Evolutionary conservation across 2,113 vertebrate genomes (phyloP).

Genomic region (Hoplias malabaricus): DNA sequence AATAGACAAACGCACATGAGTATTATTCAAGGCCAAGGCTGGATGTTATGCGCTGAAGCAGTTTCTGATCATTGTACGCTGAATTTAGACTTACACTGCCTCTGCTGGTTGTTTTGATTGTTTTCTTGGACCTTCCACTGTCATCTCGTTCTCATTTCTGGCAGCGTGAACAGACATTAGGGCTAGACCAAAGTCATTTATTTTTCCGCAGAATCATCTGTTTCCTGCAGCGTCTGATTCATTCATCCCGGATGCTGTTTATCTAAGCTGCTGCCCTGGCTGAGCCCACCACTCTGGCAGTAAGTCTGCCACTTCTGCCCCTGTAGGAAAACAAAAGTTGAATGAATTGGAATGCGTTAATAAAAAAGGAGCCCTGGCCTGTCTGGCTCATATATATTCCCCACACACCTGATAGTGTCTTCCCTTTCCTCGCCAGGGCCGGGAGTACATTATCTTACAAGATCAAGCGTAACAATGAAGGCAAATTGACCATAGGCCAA

Average conservation of each 20-base stretch:
- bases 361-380: not conserved
- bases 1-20: too few relatives aligned
- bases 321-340: constrained; percentile 24
- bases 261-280: constrained; percentile 23
- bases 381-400: constrained; percentile 19
- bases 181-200: constrained; percentile 24
- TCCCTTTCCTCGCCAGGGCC: not conserved
- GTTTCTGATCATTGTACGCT: not conserved
- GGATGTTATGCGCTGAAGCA: too few relatives aligned
- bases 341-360: constrained; percentile 13
- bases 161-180: constrained; percentile 22
- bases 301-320: constrained; percentile 27
- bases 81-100: not conserved
- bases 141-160: not conserved
- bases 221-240: constrained; percentile 21
- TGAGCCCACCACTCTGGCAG: constrained; percentile 5
- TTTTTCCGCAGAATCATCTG: constrained; percentile 38
- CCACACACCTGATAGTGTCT: not conserved
- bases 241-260: constrained; percentile 9
- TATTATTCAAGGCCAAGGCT: too few relatives aligned
- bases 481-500: not conserved
- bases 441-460: not conserved
- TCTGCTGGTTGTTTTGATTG: not conserved
- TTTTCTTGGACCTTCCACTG: not conserved
- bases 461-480: not conserved